Evolutionary conservation across 2,888 invertebrate genomes (phyloP).

Genomic region (Perizoma flavofasciatum): DNA sequence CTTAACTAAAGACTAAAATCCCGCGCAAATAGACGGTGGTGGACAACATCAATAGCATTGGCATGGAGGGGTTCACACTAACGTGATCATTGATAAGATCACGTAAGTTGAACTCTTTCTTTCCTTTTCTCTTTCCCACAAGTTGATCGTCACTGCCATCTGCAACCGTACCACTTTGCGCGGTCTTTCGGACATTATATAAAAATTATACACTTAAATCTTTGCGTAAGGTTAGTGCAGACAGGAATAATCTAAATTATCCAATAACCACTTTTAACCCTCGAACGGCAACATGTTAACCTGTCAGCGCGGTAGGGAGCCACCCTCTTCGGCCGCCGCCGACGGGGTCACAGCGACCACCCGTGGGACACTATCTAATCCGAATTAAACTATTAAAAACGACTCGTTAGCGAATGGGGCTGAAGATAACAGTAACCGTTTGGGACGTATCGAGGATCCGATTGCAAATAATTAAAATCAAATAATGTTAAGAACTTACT

Average conservation of each 20-base stretch:
- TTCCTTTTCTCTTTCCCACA: too few species aligned
- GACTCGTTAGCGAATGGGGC: constrained; percentile 67
- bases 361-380: constrained; percentile 79
- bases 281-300: constrained; percentile 49
- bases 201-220: too few species aligned
- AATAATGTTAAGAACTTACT: not conserved
- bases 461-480: not conserved
- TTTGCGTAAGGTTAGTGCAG: too few species aligned
- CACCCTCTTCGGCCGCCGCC: constrained; percentile 44
- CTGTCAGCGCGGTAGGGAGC: constrained; percentile 59
- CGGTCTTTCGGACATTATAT: too few species aligned
- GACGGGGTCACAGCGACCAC: constrained; percentile 55
- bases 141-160: too few species aligned
- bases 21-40: too few species aligned
- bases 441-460: constrained; percentile 21
- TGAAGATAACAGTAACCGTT: constrained; percentile 57
- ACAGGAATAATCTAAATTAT: constrained; percentile 37
- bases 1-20: too few species aligned
- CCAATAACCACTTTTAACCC: constrained; percentile 53
- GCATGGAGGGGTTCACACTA: too few species aligned
- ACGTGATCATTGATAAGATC: too few species aligned
- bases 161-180: too few species aligned
- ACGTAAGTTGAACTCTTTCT: too few species aligned
- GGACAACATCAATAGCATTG: too few species aligned
- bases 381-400: constrained; percentile 78